Percentiles rank a stretch among this genome's conserved stretches.
Conservation (phyloP, 2,888 invertebrate species). For the Hecatera dysodea region DNA sequence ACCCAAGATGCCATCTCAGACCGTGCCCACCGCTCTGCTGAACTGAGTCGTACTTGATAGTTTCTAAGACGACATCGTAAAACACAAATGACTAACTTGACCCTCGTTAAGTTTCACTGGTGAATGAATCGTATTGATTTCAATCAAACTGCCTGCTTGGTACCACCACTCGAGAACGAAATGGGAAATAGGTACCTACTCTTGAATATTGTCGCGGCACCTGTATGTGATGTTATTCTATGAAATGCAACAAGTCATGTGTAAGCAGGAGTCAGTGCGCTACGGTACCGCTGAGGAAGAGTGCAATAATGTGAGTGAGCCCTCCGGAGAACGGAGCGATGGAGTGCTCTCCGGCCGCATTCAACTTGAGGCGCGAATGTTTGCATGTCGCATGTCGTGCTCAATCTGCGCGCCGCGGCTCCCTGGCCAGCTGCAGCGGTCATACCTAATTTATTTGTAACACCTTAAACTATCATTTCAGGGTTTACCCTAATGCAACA, state of each 20-base stretch:
- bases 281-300: neutral
- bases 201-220: neutral
- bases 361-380: slow-evolving; percentile 23
- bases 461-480: neutral
- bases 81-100: slow-evolving; percentile 9
- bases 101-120: neutral
- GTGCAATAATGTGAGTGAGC: neutral
- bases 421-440: neutral
- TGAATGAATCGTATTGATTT: slow-evolving; percentile 14
- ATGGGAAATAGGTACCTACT: neutral
- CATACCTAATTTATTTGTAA: neutral
- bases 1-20: no score
- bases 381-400: slow-evolving; percentile 8
- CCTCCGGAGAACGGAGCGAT: slow-evolving; percentile 6
- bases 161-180: neutral
- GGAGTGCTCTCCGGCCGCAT: slow-evolving; percentile 34
- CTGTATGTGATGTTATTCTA: neutral
- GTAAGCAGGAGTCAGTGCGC: neutral
- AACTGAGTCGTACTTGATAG: neutral
- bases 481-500: no score
- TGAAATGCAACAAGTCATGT: slow-evolving; percentile 8
- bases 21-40: no score
- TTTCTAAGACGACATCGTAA: slow-evolving; percentile 15
- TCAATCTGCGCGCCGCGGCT: slow-evolving; percentile 17
- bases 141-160: neutral